phyloP scores from a whole-genome alignment of 2,113 vertebrate genomes.

The Zootoca vivipara region DNA sequence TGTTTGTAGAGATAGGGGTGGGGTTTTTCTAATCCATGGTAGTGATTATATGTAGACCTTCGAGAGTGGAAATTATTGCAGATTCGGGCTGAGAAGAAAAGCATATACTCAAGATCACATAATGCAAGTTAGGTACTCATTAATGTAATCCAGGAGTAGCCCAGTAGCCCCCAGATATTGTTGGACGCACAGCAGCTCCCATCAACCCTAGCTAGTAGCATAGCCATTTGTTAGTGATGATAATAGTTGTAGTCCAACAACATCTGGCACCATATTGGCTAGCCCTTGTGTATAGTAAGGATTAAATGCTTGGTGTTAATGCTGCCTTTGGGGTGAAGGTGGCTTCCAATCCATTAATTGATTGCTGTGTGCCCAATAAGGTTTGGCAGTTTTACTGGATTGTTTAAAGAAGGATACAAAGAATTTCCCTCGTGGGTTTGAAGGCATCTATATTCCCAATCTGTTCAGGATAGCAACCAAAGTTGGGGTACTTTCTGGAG shows the following conservation, averaged over 20 bases:
- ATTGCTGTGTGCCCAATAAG: not conserved
- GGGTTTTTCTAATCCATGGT: not conserved
- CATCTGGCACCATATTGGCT: not conserved
- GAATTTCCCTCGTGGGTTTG: not conserved
- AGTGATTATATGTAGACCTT: not conserved
- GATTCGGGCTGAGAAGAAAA: not conserved
- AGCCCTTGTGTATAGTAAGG: not conserved
- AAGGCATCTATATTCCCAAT: too few species aligned
- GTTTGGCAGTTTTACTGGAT: not conserved
- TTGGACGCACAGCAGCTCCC: too few species aligned
- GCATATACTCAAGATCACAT: not conserved
- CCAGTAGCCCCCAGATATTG: not conserved
- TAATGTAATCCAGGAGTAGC: not conserved
- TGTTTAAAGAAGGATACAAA: not conserved
- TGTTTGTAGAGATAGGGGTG: not conserved
- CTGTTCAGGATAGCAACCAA: not conserved
- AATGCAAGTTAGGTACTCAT: not conserved
- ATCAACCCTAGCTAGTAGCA: too few species aligned
- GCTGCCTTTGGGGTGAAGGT: too few species aligned
- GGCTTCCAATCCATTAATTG: not conserved
- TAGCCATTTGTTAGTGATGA: too few species aligned
- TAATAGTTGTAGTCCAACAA: too few species aligned
- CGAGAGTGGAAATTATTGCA: not conserved
- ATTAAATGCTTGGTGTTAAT: not conserved
- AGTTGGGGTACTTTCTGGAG: not conserved